Conservation (phyloP, 2,113 vertebrate genomes). For the Megaceryle torquata region DNA sequence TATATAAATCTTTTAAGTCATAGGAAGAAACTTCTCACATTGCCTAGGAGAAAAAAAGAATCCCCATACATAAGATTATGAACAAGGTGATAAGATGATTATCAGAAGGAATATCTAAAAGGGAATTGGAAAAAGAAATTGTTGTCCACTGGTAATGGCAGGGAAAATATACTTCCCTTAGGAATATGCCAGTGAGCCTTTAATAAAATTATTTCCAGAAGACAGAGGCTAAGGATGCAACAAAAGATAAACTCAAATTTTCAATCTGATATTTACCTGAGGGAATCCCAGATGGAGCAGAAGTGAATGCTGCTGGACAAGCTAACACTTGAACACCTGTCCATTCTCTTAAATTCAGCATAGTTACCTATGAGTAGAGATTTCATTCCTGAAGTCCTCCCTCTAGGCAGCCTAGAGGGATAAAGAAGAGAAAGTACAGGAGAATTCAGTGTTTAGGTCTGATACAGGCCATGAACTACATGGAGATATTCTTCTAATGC, state of each 20-base stretch:
- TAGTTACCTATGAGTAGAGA: neutral
- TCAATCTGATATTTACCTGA: neutral
- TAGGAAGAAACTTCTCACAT: neutral
- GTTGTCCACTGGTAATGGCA: neutral
- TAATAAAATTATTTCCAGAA: neutral
- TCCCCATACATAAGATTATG: neutral
- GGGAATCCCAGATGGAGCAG: neutral
- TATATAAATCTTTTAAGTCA: neutral
- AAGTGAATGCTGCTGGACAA: neutral
- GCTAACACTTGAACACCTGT: neutral
- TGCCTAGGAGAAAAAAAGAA: neutral
- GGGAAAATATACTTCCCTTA: neutral
- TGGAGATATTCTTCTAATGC: neutral
- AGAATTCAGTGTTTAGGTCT: neutral
- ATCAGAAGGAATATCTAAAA: neutral
- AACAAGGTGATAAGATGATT: neutral
- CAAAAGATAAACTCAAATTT: neutral
- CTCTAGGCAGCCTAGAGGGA: neutral
- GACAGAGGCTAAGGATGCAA: neutral
- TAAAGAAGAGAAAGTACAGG: neutral
- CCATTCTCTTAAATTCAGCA: neutral
- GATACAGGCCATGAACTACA: neutral
- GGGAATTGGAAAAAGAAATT: neutral
- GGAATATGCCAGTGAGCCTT: neutral
- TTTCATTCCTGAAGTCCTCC: neutral